A percentile compares a stretch with the other conserved stretches of the same genome.
Evolutionary conservation across 2,113 vertebrate species (phyloP).

Genomic region (Otolemur garnettii): DNA sequence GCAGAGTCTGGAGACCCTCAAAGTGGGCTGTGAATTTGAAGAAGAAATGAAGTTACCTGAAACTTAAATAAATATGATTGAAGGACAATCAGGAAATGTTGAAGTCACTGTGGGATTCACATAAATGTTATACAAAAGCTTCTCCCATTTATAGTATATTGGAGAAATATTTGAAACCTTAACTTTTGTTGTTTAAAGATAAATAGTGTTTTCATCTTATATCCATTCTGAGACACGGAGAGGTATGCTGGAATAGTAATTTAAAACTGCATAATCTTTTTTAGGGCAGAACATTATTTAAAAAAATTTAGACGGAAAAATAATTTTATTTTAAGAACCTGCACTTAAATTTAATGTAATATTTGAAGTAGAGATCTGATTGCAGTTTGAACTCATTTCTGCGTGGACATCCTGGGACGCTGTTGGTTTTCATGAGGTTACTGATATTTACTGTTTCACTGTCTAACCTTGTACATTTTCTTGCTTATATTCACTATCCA

Average conservation of each 20-base stretch:
- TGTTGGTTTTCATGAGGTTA: neutral
- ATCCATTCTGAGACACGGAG: neutral
- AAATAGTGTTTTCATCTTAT: neutral
- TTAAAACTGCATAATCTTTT: neutral
- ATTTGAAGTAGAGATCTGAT: neutral
- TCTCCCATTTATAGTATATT: neutral
- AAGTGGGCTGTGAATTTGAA: neutral
- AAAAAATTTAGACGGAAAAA: neutral
- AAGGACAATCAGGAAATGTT: neutral
- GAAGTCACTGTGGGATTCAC: neutral
- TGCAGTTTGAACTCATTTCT: neutral
- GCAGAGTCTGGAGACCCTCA: neutral
- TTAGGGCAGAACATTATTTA: neutral
- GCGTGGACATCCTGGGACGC: neutral
- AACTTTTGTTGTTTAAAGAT: slow-evolving; percentile 30
- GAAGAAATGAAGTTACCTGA: neutral
- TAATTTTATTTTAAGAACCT: neutral
- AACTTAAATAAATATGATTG: neutral
- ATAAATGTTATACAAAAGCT: neutral
- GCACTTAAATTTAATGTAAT: neutral
- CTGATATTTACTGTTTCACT: neutral
- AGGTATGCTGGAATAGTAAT: neutral
- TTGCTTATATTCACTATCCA: neutral
- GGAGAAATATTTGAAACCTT: neutral
- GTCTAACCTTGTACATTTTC: neutral